phyloP scores from a whole-genome alignment of 2,797 vertebrate genomes.

The Alfaro cultratus region DNA sequence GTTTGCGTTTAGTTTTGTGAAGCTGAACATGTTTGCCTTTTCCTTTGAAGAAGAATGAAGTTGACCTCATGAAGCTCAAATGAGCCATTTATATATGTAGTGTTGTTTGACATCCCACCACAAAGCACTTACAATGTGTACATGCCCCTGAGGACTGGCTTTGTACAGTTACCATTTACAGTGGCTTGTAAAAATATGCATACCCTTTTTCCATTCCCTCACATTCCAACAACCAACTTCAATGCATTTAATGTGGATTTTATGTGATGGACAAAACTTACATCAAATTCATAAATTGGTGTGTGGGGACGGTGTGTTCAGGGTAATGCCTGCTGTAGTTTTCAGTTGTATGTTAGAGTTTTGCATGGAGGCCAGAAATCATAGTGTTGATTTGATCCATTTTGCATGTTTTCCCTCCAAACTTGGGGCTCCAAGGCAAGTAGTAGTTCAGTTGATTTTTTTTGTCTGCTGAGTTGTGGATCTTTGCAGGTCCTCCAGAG shows the following conservation, averaged over 20 bases:
- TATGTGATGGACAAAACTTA: slow-evolving; percentile 12
- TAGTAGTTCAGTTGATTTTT: not conserved
- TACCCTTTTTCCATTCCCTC: not conserved
- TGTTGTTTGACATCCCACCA: slow-evolving; percentile 13
- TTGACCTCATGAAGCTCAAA: slow-evolving; percentile 17
- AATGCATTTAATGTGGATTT: not conserved
- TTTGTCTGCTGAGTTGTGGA: not conserved
- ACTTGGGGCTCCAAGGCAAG: not conserved
- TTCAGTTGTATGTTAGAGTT: too few relatives aligned
- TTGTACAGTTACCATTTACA: slow-evolving; percentile 27
- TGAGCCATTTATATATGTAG: slow-evolving; percentile 24
- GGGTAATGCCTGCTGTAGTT: not conserved
- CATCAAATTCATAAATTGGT: not conserved
- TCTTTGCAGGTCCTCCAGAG: not conserved
- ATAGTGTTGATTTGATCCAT: not conserved
- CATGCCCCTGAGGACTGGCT: slow-evolving; percentile 23
- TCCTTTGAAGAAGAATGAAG: not conserved
- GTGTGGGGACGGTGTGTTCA: not conserved
- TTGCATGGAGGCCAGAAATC: not conserved
- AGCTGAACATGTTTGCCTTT: not conserved
- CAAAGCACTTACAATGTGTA: slow-evolving; percentile 24
- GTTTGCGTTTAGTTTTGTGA: not conserved
- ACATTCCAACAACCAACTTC: not conserved
- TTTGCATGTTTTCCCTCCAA: not conserved
- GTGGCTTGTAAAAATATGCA: not conserved